Evolutionary conservation across 2,888 invertebrate genomes (phyloP), one percentile per base, ranked within the genome.

Genomic region (Diarsia brunnea): DNA sequence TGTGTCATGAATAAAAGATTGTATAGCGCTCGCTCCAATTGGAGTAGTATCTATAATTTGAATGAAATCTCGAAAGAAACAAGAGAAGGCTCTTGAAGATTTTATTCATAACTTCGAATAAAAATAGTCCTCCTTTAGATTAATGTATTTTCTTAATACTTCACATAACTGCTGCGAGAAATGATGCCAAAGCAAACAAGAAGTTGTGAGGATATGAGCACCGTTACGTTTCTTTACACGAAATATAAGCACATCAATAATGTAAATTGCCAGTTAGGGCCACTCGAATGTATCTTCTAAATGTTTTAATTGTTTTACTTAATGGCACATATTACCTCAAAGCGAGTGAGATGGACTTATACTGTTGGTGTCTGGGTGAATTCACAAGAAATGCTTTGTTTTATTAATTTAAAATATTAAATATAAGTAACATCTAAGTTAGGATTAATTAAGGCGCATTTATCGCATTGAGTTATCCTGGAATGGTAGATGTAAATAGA

Each of bases 1-100:
- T 81, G 65, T 78, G 69, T 72, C 75, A 91, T 91, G 91, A 91
- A 91, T 91, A 90, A 91, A 86, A 90, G 80, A 90, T 90, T 69
- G 47, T 70, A 64, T 67, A 81, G 75, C 79, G 69, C 65, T 69
- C 76, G 74, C 76, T 81, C 82, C 85, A 85, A 90, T 89, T 88
- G 89, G 80, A 84, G 79, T 86, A 78, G 82, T 71, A 66, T 65
- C 43, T 88, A 85, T 87, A 89, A 90, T 89, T 90, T 88, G 79
- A 87, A 87, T 79, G 76, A 82, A 86, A 88, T 88, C 60, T 78
- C 45, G 63, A 68, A 68, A 45, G 19, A 55, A 77, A 43, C 38
- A 47, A 53, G 67, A 51, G 47, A 45, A 60, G 61, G 58, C 49
- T 63, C 11, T 70, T 58, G 45, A 53, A 49, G 27, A 70, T 61